Evolutionary conservation across 2,113 vertebrate species (phyloP).

Genomic region (Chionodraco myersi): DNA sequence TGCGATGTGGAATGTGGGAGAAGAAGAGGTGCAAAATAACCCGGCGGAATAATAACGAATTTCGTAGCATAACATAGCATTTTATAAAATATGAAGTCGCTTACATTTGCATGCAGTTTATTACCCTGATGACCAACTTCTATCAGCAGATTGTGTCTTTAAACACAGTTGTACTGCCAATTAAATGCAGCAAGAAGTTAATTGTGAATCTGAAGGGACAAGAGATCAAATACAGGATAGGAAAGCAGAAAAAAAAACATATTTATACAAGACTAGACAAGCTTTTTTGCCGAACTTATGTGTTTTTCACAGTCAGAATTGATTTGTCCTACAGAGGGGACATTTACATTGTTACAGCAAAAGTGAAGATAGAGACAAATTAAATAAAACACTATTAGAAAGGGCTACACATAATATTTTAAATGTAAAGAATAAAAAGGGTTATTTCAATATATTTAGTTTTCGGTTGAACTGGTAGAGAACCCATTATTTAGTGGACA

Average conservation of each 20-base stretch:
- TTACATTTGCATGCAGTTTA: background rate
- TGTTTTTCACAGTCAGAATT: background rate
- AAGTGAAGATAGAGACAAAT: no score
- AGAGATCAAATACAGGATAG: background rate
- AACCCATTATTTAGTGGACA: background rate
- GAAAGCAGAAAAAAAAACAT: background rate
- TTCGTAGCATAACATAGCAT: no score
- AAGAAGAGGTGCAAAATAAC: no score
- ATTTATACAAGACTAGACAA: background rate
- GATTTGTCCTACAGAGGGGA: no score
- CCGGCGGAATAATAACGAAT: no score
- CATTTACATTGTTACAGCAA: no score
- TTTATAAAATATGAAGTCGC: slow-evolving; percentile 1
- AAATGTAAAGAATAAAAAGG: no score
- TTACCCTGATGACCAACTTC: background rate
- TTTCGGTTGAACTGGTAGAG: background rate
- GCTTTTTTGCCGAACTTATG: background rate
- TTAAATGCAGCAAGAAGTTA: background rate
- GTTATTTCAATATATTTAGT: background rate
- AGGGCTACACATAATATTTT: no score
- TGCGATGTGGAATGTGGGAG: no score
- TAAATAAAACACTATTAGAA: no score
- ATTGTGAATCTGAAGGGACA: background rate
- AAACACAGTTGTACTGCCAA: background rate
- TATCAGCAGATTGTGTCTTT: background rate